Conservation (phyloP, 1,140 invertebrate genomes). For the Solenopsis invicta region DNA sequence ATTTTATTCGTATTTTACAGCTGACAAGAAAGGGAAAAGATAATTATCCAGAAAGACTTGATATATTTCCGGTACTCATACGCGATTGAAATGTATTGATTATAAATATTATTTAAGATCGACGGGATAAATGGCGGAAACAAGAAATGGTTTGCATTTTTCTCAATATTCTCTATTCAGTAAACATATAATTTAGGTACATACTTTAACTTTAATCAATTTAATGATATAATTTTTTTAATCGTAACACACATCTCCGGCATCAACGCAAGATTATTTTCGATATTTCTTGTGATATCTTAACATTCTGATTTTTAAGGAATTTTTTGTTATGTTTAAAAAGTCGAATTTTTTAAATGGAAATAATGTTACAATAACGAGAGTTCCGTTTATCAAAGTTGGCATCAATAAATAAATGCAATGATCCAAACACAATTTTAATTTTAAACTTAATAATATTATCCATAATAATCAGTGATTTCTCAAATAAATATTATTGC, state of each 20-base stretch:
- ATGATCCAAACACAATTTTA: not conserved
- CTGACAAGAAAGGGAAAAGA: not conserved
- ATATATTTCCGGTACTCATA: not conserved
- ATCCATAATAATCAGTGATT: not conserved
- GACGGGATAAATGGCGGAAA: not conserved
- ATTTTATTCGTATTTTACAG: constrained; percentile 6
- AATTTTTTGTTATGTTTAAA: not conserved
- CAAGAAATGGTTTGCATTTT: not conserved
- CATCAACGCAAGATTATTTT: not conserved
- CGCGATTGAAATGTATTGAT: not conserved
- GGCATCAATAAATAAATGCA: not conserved
- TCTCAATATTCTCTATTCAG: not conserved
- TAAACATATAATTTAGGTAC: not conserved
- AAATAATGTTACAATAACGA: not conserved
- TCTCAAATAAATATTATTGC: not conserved
- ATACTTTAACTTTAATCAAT: not conserved
- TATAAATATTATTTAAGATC: not conserved
- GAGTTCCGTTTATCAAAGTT: not conserved
- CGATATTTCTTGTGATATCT: not conserved
- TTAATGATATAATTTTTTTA: not conserved
- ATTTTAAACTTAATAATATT: not conserved
- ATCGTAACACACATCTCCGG: not conserved
- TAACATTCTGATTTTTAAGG: not conserved
- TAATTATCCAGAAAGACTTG: not conserved
- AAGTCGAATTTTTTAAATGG: not conserved